Conservation (phyloP, 2,113 vertebrate species). For the Ceratotherium simum region DNA sequence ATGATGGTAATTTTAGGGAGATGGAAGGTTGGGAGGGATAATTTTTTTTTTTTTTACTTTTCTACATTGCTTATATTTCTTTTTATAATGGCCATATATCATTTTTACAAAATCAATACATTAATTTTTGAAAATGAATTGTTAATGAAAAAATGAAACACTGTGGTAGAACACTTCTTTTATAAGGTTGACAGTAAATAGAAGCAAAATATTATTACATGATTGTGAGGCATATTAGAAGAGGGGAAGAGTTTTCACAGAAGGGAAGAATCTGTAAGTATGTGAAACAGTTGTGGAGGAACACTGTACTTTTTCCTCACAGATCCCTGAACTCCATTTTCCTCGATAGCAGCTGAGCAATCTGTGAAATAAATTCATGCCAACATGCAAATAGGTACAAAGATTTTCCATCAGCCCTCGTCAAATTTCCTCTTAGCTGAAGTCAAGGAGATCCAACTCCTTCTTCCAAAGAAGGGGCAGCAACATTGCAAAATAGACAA, state of each 20-base stretch:
- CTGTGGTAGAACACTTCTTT: not conserved
- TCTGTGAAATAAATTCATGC: not conserved
- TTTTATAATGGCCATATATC: not conserved
- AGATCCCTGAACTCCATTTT: not conserved
- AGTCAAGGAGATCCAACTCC: not conserved
- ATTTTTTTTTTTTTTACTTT: not conserved
- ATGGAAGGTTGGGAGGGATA: not conserved
- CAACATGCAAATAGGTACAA: not conserved
- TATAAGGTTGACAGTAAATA: not conserved
- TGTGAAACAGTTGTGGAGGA: not conserved
- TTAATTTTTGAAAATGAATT: conserved; percentile 29
- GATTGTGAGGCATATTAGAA: not conserved
- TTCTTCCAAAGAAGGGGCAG: not conserved
- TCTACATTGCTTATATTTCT: not conserved
- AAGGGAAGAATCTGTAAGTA: not conserved
- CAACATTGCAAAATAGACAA: not conserved
- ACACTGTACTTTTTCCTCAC: not conserved
- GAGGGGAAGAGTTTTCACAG: not conserved
- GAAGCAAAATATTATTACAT: not conserved
- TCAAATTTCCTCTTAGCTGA: not conserved
- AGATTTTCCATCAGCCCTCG: not conserved
- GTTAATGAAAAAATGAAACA: not conserved
- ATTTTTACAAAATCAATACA: conserved; percentile 26
- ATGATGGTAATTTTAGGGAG: not conserved
- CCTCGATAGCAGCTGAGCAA: not conserved